Evolutionary conservation across 2,888 invertebrate genomes (phyloP).

Genomic region (Drosophila nr. fundita): DNA sequence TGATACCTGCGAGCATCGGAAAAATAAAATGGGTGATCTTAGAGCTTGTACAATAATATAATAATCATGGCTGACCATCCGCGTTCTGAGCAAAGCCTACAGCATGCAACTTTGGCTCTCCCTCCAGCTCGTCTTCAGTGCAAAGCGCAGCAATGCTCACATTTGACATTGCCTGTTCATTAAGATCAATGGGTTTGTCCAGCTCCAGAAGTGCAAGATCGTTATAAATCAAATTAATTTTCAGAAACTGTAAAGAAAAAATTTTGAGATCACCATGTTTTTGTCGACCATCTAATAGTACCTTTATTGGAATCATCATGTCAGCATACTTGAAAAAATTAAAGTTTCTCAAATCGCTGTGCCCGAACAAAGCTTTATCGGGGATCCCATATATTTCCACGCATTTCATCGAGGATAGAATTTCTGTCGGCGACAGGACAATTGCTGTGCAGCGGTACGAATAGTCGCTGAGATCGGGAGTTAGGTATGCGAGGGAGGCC

Average conservation of each 20-base stretch:
- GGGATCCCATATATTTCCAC: not conserved
- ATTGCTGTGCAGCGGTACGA: not conserved
- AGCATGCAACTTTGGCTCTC: conserved; percentile 1
- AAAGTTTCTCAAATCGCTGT: not conserved
- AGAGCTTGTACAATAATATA: not conserved
- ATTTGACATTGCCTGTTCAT: accelerated
- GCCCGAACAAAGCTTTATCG: not conserved
- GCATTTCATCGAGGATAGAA: conserved; percentile 30
- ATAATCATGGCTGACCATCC: not conserved
- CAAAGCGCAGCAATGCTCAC: conserved; percentile 1
- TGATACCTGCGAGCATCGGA: not conserved
- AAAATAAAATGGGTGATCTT: not conserved
- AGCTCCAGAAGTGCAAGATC: not conserved
- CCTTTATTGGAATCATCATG: not conserved
- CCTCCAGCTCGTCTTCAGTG: not conserved
- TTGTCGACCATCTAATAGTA: not conserved
- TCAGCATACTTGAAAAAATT: accelerated
- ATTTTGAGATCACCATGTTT: not conserved
- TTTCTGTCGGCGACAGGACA: not conserved
- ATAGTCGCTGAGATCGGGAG: accelerated
- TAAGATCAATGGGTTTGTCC: not conserved
- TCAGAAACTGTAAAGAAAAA: not conserved
- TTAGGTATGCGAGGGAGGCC: not conserved
- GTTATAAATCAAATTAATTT: not conserved
- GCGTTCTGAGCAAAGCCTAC: conserved; percentile 26